Percentiles rank a stretch among this genome's conserved stretches.
Conservation (phyloP, 2,797 vertebrate genomes). For the Pangasius mekongensis region DNA sequence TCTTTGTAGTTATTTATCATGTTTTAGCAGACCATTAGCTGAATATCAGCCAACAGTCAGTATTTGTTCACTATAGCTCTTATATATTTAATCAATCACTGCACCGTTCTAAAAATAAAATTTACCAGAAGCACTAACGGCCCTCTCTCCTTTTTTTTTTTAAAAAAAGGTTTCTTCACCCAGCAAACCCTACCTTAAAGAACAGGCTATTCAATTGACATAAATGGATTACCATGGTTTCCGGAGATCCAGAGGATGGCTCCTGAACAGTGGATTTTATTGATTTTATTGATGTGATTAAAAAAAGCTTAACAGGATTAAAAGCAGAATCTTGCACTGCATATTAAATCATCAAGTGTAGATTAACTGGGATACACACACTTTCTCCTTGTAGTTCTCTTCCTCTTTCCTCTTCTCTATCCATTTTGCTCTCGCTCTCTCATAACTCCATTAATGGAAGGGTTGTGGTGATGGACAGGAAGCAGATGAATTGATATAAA, state of each 20-base stretch:
- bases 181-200: slow-evolving; percentile 2
- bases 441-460: slow-evolving; percentile 28
- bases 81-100: neutral
- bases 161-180: neutral
- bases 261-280: slow-evolving; percentile 27
- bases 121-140: neutral
- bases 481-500: slow-evolving; percentile 42
- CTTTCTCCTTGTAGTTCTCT: slow-evolving; percentile 10
- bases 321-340: slow-evolving; percentile 27
- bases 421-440: neutral
- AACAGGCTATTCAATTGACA: slow-evolving; percentile 13
- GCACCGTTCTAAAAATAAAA: slow-evolving; percentile 1
- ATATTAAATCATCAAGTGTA: slow-evolving; percentile 37
- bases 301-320: slow-evolving; percentile 52
- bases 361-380: slow-evolving; percentile 50
- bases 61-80: slow-evolving; percentile 5
- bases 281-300: slow-evolving; percentile 37
- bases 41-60: slow-evolving; percentile 17
- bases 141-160: neutral
- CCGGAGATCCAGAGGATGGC: neutral
- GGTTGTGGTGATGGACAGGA: slow-evolving; percentile 39
- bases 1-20: neutral
- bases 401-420: neutral
- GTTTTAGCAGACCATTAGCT: slow-evolving; percentile 28
- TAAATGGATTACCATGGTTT: slow-evolving; percentile 31